Conservation (phyloP, 1,140 invertebrate species). For the Trachymyrmex cornetzi region DNA sequence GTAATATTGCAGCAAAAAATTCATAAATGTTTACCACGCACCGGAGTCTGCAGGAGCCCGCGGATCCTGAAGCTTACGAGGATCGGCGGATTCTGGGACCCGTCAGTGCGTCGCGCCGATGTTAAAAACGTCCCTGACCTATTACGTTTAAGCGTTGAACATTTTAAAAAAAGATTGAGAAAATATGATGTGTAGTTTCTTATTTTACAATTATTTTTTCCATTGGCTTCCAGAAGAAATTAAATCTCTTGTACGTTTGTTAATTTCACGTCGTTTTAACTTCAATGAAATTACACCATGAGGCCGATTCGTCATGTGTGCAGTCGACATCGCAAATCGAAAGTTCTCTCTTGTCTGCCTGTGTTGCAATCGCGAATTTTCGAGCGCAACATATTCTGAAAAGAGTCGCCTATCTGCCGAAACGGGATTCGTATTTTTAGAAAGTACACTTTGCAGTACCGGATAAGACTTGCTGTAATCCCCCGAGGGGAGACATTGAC, state of each 20-base stretch:
- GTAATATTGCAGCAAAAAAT: too few species aligned
- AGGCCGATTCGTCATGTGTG: background rate
- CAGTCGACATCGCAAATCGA: background rate
- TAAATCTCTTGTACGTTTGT: background rate
- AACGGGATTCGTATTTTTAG: constrained; percentile 66
- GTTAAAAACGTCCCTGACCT: too few species aligned
- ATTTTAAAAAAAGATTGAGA: background rate
- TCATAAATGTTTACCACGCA: too few species aligned
- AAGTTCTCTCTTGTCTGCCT: constrained; percentile 1
- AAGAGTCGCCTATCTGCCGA: constrained; percentile 15
- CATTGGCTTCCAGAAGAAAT: background rate
- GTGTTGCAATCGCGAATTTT: constrained; percentile 36
- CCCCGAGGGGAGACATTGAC: constrained; percentile 59
- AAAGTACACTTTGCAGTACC: constrained; percentile 62
- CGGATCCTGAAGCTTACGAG: too few species aligned
- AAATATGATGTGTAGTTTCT: background rate
- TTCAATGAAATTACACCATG: background rate
- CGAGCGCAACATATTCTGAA: background rate
- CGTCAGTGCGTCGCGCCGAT: too few species aligned
- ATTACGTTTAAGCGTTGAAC: too few species aligned
- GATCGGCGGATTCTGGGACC: too few species aligned
- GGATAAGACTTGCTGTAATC: constrained; percentile 16
- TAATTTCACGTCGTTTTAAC: background rate
- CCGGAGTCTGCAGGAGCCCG: too few species aligned
- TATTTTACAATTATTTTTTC: background rate